Percentiles rank a stretch among this genome's conserved stretches.
Conservation (phyloP, 2,113 vertebrate genomes). For the Hypocryptadius cinnamomeus region DNA sequence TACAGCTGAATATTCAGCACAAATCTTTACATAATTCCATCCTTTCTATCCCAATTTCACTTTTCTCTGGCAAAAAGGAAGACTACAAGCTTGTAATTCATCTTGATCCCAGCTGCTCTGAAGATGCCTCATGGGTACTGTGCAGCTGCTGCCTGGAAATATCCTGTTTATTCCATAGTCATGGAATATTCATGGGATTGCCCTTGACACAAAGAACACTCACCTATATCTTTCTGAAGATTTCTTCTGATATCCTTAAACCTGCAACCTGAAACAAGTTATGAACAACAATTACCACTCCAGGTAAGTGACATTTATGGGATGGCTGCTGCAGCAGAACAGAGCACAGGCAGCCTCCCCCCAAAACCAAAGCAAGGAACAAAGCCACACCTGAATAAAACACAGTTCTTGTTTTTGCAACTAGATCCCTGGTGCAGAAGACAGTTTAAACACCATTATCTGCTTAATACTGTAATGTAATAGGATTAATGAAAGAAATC, state of each 20-base stretch:
- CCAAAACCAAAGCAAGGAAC: neutral
- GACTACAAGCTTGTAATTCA: neutral
- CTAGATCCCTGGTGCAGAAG: neutral
- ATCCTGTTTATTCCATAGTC: neutral
- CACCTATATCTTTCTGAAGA: slow-evolving; percentile 83
- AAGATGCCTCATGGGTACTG: neutral
- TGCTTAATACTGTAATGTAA: neutral
- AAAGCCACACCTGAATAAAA: neutral
- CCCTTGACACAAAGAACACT: neutral
- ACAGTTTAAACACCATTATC: neutral
- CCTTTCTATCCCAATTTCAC: neutral
- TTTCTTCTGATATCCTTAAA: slow-evolving; percentile 86
- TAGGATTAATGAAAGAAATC: neutral
- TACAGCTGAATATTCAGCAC: neutral
- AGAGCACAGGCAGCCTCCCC: neutral
- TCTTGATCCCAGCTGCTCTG: neutral
- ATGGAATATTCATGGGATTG: neutral
- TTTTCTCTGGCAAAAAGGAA: neutral
- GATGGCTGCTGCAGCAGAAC: neutral
- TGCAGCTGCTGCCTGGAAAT: neutral
- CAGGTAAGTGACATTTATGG: neutral
- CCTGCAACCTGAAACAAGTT: slow-evolving; percentile 75
- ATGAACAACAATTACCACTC: neutral
- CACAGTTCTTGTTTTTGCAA: neutral
- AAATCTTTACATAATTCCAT: neutral